Evolutionary conservation across 2,888 invertebrate genomes (phyloP), one percentile per base, ranked within the genome.

Genomic region (Dasypogon diadema): DNA sequence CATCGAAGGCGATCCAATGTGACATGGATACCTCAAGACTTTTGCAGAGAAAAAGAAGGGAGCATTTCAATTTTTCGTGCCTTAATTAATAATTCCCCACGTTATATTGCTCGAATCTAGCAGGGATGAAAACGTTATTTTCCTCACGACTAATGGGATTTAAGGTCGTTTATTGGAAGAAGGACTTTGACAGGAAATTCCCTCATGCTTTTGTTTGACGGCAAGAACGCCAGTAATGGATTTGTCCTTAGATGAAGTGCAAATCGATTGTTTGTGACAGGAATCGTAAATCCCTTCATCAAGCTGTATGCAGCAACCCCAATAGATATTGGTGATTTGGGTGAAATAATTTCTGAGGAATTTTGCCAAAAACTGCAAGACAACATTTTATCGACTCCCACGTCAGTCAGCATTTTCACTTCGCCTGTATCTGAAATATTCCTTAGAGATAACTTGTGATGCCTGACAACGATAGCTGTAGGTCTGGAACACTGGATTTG

Each of bases 121-220:
- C n/a, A n/a, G n/a, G n/a, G n/a, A n/a, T n/a, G 30, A 30, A 30
- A 30, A 30, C 30, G n/a, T 30, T 30, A 30, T 30, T 5, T 30
- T 5, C 8, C 30, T 8, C 3, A 30, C 8, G 12, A 42, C n/a
- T 42, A 42, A 42, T 1, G n/a, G 42, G n/a, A 2, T 42, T 42
- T 42, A 12, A 42, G 42, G 42, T 12, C 8, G n/a, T 42, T 42
- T 42, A 42, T 42, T 12, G 3, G 30, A 30, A 30, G 30, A 6
- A 12, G 42, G 37, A 37, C 34, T 34, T 60, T 37, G 26, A 18
- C 24, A 37, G 12, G 37, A 60, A 60, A 60, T 60, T 60, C 37
- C 60, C n/a, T 60, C 60, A 60, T 37, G 60, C 21, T 16, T 37
- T 22, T 37, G 37, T 37, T 37, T 60, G 10, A 60, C 37, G 18